Evolutionary conservation across 2,888 invertebrate genomes (phyloP).

Genomic region (Melipona beecheii): DNA sequence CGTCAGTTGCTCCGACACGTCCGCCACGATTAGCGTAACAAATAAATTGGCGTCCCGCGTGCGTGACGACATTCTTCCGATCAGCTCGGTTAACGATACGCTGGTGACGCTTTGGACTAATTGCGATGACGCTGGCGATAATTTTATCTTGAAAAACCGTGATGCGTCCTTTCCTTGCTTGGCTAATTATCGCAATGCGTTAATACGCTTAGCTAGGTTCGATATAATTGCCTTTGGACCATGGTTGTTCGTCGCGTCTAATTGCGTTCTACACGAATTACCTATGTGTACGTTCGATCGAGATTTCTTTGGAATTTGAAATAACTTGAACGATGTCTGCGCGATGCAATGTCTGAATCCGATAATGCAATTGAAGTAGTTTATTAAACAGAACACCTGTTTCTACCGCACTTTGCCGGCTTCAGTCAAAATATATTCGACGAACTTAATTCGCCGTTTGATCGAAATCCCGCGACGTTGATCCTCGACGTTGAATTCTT

Average conservation of each 20-base stretch:
- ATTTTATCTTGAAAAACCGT: constrained; percentile 28
- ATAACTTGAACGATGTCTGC: neutral
- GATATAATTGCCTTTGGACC: neutral
- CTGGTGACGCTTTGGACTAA: constrained; percentile 41
- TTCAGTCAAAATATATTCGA: constrained; percentile 8
- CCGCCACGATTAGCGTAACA: constrained; percentile 34
- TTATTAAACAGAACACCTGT: constrained; percentile 30
- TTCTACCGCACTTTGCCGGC: constrained; percentile 22
- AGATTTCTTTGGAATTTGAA: neutral
- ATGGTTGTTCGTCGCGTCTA: neutral
- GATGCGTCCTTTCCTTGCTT: constrained; percentile 4
- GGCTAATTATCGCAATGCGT: constrained; percentile 35
- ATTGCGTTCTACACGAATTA: neutral
- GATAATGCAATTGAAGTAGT: neutral
- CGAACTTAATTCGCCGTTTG: neutral
- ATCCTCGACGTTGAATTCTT: neutral
- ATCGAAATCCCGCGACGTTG: no score
- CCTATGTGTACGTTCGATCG: no score
- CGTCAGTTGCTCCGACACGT: constrained; percentile 21
- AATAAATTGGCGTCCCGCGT: constrained; percentile 31
- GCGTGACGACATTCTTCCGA: constrained; percentile 31
- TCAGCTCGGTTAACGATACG: constrained; percentile 25
- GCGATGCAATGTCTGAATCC: constrained; percentile 3
- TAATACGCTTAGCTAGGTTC: neutral
- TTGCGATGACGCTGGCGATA: constrained; percentile 41